A percentile compares a stretch with the other conserved stretches of the same genome.
Conservation (phyloP, 2,797 vertebrate species). For the Tragopan temminckii region DNA sequence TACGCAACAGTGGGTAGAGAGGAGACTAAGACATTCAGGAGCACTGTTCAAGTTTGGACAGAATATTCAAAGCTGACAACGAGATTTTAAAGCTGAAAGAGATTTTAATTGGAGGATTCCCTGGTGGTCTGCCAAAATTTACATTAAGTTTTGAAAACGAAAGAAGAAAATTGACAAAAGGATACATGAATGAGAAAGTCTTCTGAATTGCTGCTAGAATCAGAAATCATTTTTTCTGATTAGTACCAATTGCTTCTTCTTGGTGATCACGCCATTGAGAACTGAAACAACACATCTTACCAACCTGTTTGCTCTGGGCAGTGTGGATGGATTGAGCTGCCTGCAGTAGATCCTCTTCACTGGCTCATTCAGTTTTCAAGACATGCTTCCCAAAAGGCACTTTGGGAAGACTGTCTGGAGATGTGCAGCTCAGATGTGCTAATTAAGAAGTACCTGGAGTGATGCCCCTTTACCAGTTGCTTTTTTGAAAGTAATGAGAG, state of each 20-base stretch:
- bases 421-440: rapidly evolving
- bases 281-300: neutral
- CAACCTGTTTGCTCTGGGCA: constrained; percentile 1
- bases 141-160: neutral
- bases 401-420: neutral
- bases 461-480: neutral
- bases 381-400: rapidly evolving
- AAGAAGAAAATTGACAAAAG: neutral
- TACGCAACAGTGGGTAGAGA: neutral
- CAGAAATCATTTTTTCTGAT: neutral
- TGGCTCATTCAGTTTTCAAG: neutral
- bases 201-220: neutral
- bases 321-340: neutral
- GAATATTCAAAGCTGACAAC: neutral
- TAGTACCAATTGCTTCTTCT: neutral
- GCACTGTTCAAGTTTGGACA: neutral
- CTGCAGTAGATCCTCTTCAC: neutral
- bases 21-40: neutral
- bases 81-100: no score
- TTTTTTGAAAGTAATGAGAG: neutral
- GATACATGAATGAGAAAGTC: neutral
- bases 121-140: rapidly evolving
- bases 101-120: neutral
- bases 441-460: neutral
- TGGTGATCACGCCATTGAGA: neutral